Percentiles rank a stretch among this genome's conserved stretches.
These are phyloP conservation scores for Scaptodrosophila latifasciaeformis DNA, from an alignment of 2,888 invertebrate genomes.

Conservation along the genomic window DNA sequence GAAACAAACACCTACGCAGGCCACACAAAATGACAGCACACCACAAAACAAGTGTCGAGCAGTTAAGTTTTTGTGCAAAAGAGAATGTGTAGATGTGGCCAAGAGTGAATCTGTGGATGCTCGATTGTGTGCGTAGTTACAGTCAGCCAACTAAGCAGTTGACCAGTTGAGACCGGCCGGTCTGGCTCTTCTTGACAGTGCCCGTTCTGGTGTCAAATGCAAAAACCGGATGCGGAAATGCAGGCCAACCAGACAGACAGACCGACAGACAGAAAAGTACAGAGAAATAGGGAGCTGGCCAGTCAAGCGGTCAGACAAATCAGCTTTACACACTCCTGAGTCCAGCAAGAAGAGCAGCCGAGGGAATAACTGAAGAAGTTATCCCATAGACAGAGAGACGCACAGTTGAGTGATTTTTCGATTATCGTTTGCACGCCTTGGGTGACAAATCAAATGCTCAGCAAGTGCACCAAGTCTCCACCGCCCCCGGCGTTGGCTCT, in stretches of 20 bases:
- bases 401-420: conserved; percentile 67
- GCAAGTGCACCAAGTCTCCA: conserved; percentile 46
- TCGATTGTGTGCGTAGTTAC: conserved; percentile 42
- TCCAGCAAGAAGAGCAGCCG: too few relatives aligned
- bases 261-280: conserved; percentile 21
- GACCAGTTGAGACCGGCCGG: background rate
- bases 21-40: conserved; percentile 53
- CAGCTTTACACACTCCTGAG: conserved; percentile 52
- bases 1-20: background rate
- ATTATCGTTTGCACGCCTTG: conserved; percentile 69
- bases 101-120: background rate
- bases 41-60: conserved; percentile 64
- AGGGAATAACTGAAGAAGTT: too few relatives aligned
- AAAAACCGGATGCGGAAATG: conserved; percentile 69
- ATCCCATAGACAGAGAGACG: conserved; percentile 25
- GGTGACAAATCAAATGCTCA: conserved; percentile 67
- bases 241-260: conserved; percentile 43
- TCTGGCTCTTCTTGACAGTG: too few relatives aligned
- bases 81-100: conserved; percentile 11
- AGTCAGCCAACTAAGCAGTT: conserved; percentile 15
- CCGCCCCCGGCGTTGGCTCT: background rate
- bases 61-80: conserved; percentile 59
- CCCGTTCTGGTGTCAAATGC: conserved; percentile 62
- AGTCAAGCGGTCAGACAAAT: conserved; percentile 63
- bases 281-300: conserved; percentile 38